Evolutionary conservation across 1,140 invertebrate species (phyloP).

Genomic region (Oppia nitens): DNA sequence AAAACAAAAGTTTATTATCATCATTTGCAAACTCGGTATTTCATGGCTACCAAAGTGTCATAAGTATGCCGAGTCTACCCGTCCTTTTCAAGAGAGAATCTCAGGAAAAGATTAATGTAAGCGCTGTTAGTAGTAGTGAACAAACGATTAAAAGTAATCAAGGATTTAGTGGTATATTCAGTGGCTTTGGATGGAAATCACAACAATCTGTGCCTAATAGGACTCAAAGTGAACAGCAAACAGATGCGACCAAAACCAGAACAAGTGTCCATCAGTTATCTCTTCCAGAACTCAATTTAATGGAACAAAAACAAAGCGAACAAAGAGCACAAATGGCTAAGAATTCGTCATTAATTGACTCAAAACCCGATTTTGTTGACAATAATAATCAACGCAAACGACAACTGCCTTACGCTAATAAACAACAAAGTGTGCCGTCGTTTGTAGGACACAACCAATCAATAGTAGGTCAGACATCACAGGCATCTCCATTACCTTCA

Average conservation of each 20-base stretch:
- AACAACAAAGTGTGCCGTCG: conserved; percentile 5
- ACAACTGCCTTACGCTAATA: not conserved
- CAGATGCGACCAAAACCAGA: not conserved
- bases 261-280: not conserved
- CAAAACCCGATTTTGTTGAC: no score
- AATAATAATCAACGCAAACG: not conserved
- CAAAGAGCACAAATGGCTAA: not conserved
- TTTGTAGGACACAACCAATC: not conserved
- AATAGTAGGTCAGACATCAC: not conserved
- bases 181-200: not conserved
- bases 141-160: not conserved
- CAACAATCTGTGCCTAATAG: not conserved
- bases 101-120: conserved; percentile 1
- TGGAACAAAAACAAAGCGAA: not conserved
- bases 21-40: conserved; percentile 6
- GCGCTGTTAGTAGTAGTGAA: not conserved
- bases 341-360: not conserved
- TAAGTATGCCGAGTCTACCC: conserved; percentile 9
- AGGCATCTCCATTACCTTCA: not conserved
- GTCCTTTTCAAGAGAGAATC: conserved; percentile 9
- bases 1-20: conserved; percentile 6
- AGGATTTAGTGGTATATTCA: not conserved
- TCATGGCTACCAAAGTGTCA: conserved; percentile 13
- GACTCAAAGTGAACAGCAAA: not conserved
- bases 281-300: not conserved